These are phyloP conservation scores for Tillus elongatus DNA, from an alignment of 2,888 invertebrate species.

Conservation along the genomic window DNA sequence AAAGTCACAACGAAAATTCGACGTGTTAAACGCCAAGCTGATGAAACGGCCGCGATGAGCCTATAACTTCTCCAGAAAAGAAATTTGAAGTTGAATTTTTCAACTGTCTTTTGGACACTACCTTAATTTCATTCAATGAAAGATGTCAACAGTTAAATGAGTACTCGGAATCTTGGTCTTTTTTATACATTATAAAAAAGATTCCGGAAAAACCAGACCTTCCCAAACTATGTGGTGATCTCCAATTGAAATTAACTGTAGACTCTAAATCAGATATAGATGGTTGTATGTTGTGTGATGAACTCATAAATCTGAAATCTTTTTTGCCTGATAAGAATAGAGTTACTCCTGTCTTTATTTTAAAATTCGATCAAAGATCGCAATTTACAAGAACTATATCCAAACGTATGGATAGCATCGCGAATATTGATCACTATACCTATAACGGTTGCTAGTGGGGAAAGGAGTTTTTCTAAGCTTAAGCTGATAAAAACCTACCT, in stretches of 20 bases:
- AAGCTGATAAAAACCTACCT: conserved; percentile 14
- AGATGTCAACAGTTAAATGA: conserved; percentile 8
- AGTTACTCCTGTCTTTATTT: conserved; percentile 18
- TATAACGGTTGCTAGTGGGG: conserved; percentile 13
- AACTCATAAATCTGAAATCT: conserved; percentile 5
- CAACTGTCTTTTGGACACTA: conserved; percentile 10
- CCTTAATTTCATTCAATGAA: conserved; percentile 9
- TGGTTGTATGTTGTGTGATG: no score
- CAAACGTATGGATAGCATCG: conserved; percentile 23
- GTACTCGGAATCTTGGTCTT: conserved; percentile 9
- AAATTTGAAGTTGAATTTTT: conserved; percentile 12
- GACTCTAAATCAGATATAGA: no score
- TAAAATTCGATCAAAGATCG: conserved; percentile 20
- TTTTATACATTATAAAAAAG: conserved; percentile 7
- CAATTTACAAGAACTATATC: conserved; percentile 24
- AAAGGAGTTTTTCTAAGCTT: no score
- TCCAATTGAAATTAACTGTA: no score
- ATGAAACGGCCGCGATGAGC: no score
- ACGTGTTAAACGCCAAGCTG: conserved; percentile 25
- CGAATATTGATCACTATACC: conserved; percentile 15
- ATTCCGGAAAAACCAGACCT: conserved; percentile 8
- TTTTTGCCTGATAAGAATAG: no score
- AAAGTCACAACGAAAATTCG: conserved; percentile 22
- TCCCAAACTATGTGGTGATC: conserved; percentile 7
- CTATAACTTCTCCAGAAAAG: no score